phyloP scores from a whole-genome alignment of 2,113 vertebrate genomes.

The Misgurnus mizolepis region DNA sequence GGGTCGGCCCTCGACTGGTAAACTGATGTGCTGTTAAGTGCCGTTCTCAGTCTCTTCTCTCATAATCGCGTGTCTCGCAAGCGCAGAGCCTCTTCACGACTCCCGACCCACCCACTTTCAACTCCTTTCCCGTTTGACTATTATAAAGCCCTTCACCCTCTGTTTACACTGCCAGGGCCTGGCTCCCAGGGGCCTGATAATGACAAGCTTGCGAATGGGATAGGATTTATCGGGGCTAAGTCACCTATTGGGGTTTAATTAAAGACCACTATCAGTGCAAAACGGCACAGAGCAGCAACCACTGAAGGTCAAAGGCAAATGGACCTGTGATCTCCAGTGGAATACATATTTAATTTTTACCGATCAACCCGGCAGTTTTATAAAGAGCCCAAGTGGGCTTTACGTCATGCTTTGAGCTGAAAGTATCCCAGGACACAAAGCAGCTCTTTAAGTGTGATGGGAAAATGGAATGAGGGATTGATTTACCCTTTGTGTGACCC shows the following conservation, averaged over 20 bases:
- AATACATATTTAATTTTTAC: slow-evolving; percentile 68
- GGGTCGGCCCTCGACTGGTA: slow-evolving; percentile 12
- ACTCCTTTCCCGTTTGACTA: slow-evolving; percentile 40
- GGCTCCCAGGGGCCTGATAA: slow-evolving; percentile 66
- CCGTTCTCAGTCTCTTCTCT: slow-evolving; percentile 46
- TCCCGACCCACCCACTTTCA: slow-evolving; percentile 7
- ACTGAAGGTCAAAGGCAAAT: slow-evolving; percentile 64
- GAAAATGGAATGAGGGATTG: not conserved
- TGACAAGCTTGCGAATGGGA: slow-evolving; percentile 57
- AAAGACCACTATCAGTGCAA: slow-evolving; percentile 58
- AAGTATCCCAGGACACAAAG: slow-evolving; percentile 19
- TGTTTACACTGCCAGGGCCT: slow-evolving; percentile 66
- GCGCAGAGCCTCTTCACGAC: slow-evolving; percentile 13
- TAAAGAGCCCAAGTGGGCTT: slow-evolving; percentile 43
- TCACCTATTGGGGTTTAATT: slow-evolving; percentile 73
- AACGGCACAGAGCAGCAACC: slow-evolving; percentile 52
- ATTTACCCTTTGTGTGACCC: slow-evolving; percentile 11
- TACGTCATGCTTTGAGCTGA: slow-evolving; percentile 36
- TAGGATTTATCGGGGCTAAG: slow-evolving; percentile 67
- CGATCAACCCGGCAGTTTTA: slow-evolving; percentile 44
- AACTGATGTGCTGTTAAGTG: slow-evolving; percentile 49
- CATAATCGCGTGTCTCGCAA: slow-evolving; percentile 53
- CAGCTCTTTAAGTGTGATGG: not conserved
- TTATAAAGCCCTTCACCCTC: slow-evolving; percentile 56
- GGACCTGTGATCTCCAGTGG: slow-evolving; percentile 57